Evolutionary conservation across 1,140 invertebrate genomes (phyloP).

Genomic region (Palaemon carinicauda): DNA sequence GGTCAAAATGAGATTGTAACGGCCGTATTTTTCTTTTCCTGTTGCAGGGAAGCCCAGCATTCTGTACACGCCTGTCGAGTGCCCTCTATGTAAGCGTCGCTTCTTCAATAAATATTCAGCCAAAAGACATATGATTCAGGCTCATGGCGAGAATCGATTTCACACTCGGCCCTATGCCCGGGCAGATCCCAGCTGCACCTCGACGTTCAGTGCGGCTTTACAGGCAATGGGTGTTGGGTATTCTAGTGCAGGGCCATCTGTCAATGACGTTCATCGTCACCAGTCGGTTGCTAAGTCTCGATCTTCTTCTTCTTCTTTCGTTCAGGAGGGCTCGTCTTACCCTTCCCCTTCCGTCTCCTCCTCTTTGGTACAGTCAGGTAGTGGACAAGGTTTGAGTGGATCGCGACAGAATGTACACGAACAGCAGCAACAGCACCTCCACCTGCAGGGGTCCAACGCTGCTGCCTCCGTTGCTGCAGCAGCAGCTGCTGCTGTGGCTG

Average conservation of each 20-base stretch:
- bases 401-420: too few species aligned
- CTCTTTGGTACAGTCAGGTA: too few species aligned
- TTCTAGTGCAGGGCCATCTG: neutral
- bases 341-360: neutral
- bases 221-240: slow-evolving; percentile 34
- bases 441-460: too few species aligned
- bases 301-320: neutral
- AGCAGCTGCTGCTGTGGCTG: too few species aligned
- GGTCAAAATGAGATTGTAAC: slow-evolving; percentile 29
- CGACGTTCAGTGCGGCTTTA: slow-evolving; percentile 25
- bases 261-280: neutral
- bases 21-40: slow-evolving; percentile 47
- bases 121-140: slow-evolving; percentile 74
- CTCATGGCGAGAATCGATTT: slow-evolving; percentile 53
- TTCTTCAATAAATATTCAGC: slow-evolving; percentile 91
- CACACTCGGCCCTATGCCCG: slow-evolving; percentile 52
- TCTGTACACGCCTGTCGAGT: slow-evolving; percentile 72
- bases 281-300: neutral
- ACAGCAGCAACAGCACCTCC: too few species aligned
- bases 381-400: too few species aligned
- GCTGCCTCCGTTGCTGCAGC: too few species aligned
- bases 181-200: slow-evolving; percentile 25
- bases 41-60: slow-evolving; percentile 57
- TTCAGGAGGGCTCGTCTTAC: slow-evolving; percentile 2
- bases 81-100: slow-evolving; percentile 85